phyloP scores from a whole-genome alignment of 2,113 vertebrate species.

The Nothocercus nigrocapillus region DNA sequence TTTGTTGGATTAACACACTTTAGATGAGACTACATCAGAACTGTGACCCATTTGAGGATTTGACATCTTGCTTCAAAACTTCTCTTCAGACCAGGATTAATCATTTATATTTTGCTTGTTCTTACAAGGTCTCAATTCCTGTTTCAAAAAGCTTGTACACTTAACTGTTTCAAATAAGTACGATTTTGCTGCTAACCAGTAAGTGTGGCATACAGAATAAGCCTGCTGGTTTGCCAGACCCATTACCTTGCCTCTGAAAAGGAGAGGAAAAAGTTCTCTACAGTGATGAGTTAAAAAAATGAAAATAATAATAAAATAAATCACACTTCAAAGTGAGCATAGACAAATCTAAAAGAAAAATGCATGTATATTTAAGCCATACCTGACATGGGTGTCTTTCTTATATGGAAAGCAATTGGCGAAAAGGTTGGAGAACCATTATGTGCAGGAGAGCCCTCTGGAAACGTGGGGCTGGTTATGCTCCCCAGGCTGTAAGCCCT shows the following conservation, averaged over 20 bases:
- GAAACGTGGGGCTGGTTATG: conserved; percentile 83
- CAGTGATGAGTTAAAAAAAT: neutral
- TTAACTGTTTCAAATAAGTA: neutral
- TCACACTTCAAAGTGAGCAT: neutral
- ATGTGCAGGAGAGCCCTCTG: conserved; percentile 79
- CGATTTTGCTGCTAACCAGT: neutral
- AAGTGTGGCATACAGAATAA: neutral
- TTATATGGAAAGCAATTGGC: conserved; percentile 83
- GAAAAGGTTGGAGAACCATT: conserved; percentile 87
- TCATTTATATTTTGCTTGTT: neutral
- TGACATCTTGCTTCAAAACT: neutral
- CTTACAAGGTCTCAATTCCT: neutral
- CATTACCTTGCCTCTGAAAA: neutral
- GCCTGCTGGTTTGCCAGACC: neutral
- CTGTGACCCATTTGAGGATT: neutral
- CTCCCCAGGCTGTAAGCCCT: conserved; percentile 91
- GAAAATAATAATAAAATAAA: neutral
- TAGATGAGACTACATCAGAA: neutral
- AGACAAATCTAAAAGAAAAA: neutral
- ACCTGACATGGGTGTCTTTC: conserved; percentile 87
- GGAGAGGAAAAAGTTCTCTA: neutral
- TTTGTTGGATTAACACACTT: neutral
- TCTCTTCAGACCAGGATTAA: neutral
- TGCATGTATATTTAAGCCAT: neutral
- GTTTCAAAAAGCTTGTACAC: neutral